Conservation (phyloP, 2,797 vertebrate species). For the Pseudochirops corinnae region DNA sequence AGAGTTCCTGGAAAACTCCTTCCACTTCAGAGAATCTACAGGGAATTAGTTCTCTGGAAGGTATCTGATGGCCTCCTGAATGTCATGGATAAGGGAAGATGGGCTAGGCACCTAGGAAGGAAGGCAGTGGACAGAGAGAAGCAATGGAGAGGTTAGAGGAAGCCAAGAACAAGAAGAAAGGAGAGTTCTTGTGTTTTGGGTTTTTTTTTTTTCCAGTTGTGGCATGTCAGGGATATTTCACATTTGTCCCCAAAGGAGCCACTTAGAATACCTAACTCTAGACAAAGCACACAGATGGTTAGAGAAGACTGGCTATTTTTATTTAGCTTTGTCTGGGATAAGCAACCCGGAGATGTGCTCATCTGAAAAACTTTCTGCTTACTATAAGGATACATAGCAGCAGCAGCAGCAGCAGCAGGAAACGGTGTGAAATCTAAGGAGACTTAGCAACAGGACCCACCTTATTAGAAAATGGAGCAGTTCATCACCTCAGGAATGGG, state of each 20-base stretch:
- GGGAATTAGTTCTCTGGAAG: background rate
- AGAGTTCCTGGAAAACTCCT: background rate
- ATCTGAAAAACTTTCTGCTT: background rate
- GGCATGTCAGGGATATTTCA: background rate
- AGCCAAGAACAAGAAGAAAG: background rate
- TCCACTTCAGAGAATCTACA: background rate
- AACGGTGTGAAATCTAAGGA: background rate
- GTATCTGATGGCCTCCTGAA: background rate
- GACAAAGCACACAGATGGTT: background rate
- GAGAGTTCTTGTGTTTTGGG: background rate
- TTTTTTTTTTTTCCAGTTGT: background rate
- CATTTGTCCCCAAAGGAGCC: background rate
- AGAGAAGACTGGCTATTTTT: background rate
- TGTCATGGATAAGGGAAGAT: background rate
- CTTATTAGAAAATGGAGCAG: background rate
- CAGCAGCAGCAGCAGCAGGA: background rate
- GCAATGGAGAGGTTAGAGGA: background rate
- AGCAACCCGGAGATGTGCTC: background rate
- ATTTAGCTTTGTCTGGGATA: background rate
- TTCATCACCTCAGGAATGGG: background rate
- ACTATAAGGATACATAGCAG: background rate
- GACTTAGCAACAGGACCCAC: background rate
- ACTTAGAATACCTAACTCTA: constrained; percentile 5
- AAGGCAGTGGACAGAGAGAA: background rate
- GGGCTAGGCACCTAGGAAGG: background rate